Base-by-base conservation (phyloP, 2,888 invertebrate species). In the Aproaerema taeniolella region DNA sequence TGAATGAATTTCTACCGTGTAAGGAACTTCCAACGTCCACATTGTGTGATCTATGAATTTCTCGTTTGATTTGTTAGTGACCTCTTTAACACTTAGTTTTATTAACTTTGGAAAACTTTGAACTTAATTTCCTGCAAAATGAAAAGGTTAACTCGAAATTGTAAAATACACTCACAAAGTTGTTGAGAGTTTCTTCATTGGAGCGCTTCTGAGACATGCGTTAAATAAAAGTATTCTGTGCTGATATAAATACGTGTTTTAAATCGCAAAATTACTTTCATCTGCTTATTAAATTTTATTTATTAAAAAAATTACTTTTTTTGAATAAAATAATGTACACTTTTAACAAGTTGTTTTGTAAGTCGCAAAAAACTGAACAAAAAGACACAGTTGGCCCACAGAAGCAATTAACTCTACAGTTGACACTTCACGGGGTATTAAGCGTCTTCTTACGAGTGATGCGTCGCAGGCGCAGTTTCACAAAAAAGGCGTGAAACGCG, bases 401-500 rank as follows among this genome's bases (percentile, higher is more conserved):
- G 50, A 42, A 53, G 70, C 73, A 80, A 81, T 80, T 80, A 82
- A 60, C 66, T 52, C 59, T 45, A 57, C 60, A 64, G 66, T 75
- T 77, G 76, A 72, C 77, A 76, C 72, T 77, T 71, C 72, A 79
- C 69, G 79, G 72, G 60, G 59, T 67, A 72, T 76, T 79, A 67
- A 67, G 52, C 47, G 56, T 66, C 63, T 68, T 67, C 73, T 67
- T 67, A 71, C 68, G 61, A 54, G 55, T 54, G 58, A 56, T 53
- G 58, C 55, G 53, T 55, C 45, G 58, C 55, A 52, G 46, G 47
- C 52, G 50, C 55, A 54, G 38, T 34, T 25, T 43, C 55, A 65
- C 65, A 79, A 77, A 79, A 78, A 74, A 80, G 77, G 79, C 82
- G 81, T 82, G 81, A 82, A 83, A 77, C 59, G 58, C 55, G 64